Evolutionary conservation across 2,113 vertebrate species (phyloP).

Genomic region (Pachyramphus minor): DNA sequence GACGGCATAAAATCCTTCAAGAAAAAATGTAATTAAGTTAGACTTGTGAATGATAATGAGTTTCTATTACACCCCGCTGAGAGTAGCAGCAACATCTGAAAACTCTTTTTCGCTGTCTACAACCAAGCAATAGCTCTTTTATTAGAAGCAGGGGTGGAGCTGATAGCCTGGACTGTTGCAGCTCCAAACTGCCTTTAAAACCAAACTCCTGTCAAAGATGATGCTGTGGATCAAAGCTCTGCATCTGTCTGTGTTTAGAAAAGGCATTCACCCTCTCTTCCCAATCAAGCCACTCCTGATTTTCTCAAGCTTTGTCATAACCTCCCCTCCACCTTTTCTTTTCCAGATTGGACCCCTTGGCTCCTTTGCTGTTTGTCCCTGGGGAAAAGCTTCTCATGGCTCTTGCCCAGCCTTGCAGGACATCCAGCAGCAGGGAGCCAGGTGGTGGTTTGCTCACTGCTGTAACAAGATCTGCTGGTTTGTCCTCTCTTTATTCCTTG

Average conservation of each 20-base stretch:
- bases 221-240: background rate
- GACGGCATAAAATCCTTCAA: slow-evolving; percentile 33
- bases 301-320: background rate
- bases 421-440: background rate
- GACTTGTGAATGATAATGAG: slow-evolving; percentile 62
- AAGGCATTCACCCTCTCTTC: background rate
- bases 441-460: background rate
- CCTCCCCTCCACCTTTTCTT: background rate
- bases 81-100: slow-evolving; percentile 52
- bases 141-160: background rate
- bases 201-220: background rate
- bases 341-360: background rate
- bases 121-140: slow-evolving; percentile 16
- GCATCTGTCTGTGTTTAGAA: background rate
- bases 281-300: background rate
- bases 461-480: rapidly evolving
- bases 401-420: background rate
- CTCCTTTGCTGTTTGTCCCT: background rate
- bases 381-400: background rate
- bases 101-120: slow-evolving; percentile 26
- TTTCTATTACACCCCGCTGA: slow-evolving; percentile 57
- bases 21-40: slow-evolving; percentile 68
- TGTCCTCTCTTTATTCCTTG: background rate
- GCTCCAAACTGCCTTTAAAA: background rate
- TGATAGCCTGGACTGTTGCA: background rate